A percentile compares a stretch with the other conserved stretches of the same genome.
These are phyloP conservation scores for Dermatemys mawii DNA, from an alignment of 2,113 vertebrate genomes.

Conservation along the genomic window DNA sequence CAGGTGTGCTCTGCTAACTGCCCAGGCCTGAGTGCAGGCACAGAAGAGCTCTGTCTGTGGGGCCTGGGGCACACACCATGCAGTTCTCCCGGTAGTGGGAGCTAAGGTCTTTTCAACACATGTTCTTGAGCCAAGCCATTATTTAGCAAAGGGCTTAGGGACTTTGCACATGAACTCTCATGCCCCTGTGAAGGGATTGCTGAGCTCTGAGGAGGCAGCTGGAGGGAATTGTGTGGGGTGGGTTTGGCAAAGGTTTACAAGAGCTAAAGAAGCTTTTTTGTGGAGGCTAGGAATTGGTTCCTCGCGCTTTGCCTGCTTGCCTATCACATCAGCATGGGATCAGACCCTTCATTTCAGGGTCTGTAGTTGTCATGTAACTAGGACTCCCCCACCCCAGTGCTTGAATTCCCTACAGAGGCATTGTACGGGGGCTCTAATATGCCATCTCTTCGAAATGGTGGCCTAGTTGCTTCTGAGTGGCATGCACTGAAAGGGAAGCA, in stretches of 20 bases:
- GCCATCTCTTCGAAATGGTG: neutral
- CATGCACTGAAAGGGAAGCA: neutral
- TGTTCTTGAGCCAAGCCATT: constrained; percentile 4
- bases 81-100: accelerated
- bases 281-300: neutral
- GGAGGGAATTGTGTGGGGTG: accelerated
- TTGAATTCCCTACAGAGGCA: neutral
- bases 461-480: accelerated
- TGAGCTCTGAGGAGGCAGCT: accelerated
- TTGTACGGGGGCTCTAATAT: neutral
- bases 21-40: accelerated
- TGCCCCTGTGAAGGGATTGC: neutral
- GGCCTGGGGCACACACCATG: neutral
- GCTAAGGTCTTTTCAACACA: neutral
- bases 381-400: neutral
- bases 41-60: neutral
- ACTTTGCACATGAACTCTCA: neutral
- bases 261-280: neutral
- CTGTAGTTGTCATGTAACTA: accelerated
- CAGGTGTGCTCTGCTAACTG: neutral
- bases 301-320: neutral
- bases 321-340: neutral
- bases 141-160: constrained; percentile 35
- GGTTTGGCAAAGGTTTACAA: neutral
- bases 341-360: neutral